Evolutionary conservation across 2,888 invertebrate species (phyloP), one percentile per base, ranked within the genome.

Genomic region (Chrysomela aeneicollis): DNA sequence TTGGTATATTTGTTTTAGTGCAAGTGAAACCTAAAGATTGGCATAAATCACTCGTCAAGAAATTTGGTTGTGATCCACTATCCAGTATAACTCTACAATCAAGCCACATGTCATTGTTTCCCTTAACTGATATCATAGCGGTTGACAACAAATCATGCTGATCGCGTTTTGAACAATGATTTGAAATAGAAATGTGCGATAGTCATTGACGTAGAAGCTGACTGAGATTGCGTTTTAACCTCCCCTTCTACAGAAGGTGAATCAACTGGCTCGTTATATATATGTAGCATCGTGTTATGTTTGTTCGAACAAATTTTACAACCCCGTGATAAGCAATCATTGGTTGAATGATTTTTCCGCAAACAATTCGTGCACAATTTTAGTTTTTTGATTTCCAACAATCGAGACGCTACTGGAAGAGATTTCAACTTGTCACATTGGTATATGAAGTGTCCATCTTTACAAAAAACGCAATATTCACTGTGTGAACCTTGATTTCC

Each of bases 341-440:
- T 49, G 9, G 12, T 55, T 2, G 19, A 5, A 19, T 61, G 61
- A 49, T 26, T n/a, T 8, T 18, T 10, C 10, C 61, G 22, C 12
- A 61, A 47, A 22, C 55, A 61, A 19, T 61, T 55, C 5, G 9
- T 37, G 22, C 61, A 61, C 1, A 55, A 35, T 50, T 61, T 61
- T n/a, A 61, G 8, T 37, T 35, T 47, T 35, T 61, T 61, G n/a
- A 61, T 55, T 37, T 54, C 50, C 6, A n/a, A 35, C 3, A 54
- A 49, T n/a, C 47, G 37, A 1, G 53, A 54, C 10, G 21, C 35
- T 18, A 54, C 53, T 35, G 53, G 18, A 6, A 54, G 2, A 9
- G 52, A n/a, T 17, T 15, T 54, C 12, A 54, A 18, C n/a, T 32
- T 54, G 12, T 54, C 37, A 18, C 35, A 54, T 2, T 54, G 53